These are phyloP conservation scores for Ditylenchus dipsaci DNA, from an alignment of 1,140 invertebrate genomes.

Conservation along the genomic window DNA sequence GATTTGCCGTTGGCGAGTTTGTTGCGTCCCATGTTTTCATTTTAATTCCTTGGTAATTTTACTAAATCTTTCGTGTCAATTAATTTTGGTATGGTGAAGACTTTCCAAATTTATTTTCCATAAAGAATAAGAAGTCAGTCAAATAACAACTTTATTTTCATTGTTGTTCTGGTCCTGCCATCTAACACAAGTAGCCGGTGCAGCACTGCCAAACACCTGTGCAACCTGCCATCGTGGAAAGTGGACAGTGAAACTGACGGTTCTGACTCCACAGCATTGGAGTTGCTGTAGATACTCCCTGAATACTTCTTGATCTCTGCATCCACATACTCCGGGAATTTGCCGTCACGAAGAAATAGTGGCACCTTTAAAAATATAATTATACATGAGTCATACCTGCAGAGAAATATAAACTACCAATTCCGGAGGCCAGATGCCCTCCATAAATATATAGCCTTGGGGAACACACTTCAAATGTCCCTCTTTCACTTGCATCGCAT, in stretches of 20 bases:
- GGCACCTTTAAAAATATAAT: conserved; percentile 16
- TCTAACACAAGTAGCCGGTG: not conserved
- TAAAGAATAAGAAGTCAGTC: too few relatives aligned
- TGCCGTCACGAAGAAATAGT: conserved; percentile 37
- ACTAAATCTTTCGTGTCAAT: too few relatives aligned
- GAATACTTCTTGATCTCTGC: conserved; percentile 22
- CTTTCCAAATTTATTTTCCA: too few relatives aligned
- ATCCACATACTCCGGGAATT: conserved; percentile 42
- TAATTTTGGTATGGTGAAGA: too few relatives aligned
- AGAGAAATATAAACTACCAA: not conserved
- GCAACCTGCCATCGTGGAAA: conserved; percentile 19
- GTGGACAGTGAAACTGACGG: conserved; percentile 21
- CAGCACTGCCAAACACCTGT: conserved; percentile 19
- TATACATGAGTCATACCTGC: too few relatives aligned
- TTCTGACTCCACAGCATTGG: not conserved
- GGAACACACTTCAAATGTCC: conserved; percentile 33
- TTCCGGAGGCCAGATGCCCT: conserved; percentile 41
- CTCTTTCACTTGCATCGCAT: conserved; percentile 41
- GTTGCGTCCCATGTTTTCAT: too few relatives aligned
- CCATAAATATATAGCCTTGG: conserved; percentile 32
- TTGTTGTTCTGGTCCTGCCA: conserved; percentile 15
- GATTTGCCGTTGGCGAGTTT: too few relatives aligned
- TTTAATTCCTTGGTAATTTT: too few relatives aligned
- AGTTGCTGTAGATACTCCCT: conserved; percentile 4
- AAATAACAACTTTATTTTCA: too few relatives aligned